Base-by-base conservation (phyloP, 2,797 vertebrate genomes). In the Crypturellus tataupa region DNA sequence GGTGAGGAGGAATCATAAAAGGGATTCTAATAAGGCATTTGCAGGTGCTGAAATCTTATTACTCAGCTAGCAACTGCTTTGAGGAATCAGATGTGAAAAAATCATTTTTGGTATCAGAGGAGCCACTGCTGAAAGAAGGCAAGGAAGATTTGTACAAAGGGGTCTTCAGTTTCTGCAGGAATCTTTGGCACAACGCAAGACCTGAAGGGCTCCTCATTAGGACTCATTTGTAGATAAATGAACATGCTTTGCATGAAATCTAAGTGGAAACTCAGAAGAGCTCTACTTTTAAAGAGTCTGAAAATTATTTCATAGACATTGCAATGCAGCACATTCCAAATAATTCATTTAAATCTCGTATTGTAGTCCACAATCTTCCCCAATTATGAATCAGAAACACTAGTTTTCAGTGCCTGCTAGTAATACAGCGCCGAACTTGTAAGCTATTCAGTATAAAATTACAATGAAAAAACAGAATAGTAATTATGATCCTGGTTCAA, bases 21-120 rank as follows among this genome's bases (percentile, higher is more conserved):
- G 85, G 93, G 85, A 93, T 94, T 95, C 90, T 95, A 94, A 94
- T 94, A 94, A 88, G 87, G 85, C 67, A 93, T 88, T 94, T 96
- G 85, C 86, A 94, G 93, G 83, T 92, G 93, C 78, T 87, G 90
- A 89, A 93, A 94, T 12, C 29, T 91, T 95, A 94, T 88, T 95
- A 91, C 91, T 77, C 81, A 94, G 87, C 65, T 58, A 89, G 83
- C 33, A 83, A 93, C 69, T 79, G 87, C 72, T 96, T 84, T 92
- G 85, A 95, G 94, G 95, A 93, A 70, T 81, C 49, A 77, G 89
- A 94, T 62, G 93, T 92, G 80, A 90, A 97, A 97, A 95, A 87
- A 78, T 94, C 29, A 56, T 90, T 95, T 85, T 77, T 94, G 42
- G 33, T 95, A 88, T 89, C 94, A 94, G 78, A 96, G 85, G 55